Evolutionary conservation across 2,797 vertebrate species (phyloP).

Genomic region (Periophthalmus magnuspinnatus): DNA sequence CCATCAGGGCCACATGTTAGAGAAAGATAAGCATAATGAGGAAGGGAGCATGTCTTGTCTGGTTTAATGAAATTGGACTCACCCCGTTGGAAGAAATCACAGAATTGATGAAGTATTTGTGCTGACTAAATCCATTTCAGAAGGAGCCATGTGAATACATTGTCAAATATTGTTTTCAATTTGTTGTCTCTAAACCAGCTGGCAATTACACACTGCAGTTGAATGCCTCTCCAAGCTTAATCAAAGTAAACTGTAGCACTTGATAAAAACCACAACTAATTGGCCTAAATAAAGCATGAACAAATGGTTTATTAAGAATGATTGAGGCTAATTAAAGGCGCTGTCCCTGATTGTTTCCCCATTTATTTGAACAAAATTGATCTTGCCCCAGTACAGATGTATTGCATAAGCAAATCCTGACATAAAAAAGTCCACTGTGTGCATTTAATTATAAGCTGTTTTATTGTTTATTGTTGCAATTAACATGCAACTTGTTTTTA

Average conservation of each 20-base stretch:
- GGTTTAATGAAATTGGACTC: not conserved
- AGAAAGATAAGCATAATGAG: slow-evolving; percentile 45
- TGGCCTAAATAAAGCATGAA: too few species aligned
- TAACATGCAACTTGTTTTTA: too few species aligned
- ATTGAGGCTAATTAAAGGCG: too few species aligned
- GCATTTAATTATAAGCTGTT: too few species aligned
- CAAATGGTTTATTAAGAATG: too few species aligned
- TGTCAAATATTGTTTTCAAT: not conserved
- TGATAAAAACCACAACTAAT: too few species aligned
- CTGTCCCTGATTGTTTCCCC: too few species aligned
- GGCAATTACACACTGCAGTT: not conserved
- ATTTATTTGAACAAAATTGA: too few species aligned
- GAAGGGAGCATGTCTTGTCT: not conserved
- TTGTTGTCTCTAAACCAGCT: not conserved
- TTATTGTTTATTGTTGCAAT: too few species aligned
- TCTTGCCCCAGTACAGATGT: too few species aligned
- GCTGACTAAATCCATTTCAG: slow-evolving; percentile 2
- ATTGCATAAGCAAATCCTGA: too few species aligned
- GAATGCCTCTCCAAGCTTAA: not conserved
- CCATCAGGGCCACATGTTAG: slow-evolving; percentile 45
- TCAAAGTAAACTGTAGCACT: not conserved
- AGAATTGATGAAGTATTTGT: not conserved
- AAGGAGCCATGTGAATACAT: not conserved
- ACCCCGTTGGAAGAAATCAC: not conserved
- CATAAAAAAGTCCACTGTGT: too few species aligned